Evolutionary conservation across 2,113 vertebrate genomes (phyloP), one percentile per base, ranked within the genome.

Genomic region (Myotis lucifugus): DNA sequence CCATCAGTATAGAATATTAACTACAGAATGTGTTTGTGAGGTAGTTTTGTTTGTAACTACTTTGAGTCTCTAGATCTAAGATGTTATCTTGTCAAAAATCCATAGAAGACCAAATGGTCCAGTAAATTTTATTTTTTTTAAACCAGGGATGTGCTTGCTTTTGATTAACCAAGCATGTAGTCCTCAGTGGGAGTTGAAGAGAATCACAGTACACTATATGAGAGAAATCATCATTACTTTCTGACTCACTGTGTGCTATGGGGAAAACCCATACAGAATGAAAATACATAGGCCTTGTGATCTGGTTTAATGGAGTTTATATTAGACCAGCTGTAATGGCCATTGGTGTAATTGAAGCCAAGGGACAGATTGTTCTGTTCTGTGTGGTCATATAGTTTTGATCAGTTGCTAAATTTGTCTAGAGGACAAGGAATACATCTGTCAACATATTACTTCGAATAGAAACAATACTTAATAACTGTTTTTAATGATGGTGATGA

Each of bases 71-170:
- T 64, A 85, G 34, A 42, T 74, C 18, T 93, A 69, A 46, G 12
- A 73, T 87, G 25, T 37, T 86, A 77, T 85, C 18, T 89, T 82
- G 14, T 95, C 8, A 3, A 93, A 93, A 95, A 59, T 70, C 2
- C 2, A 54, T 52, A 83, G 3, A 15, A 79, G 3, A 70, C 5
- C 14, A 92, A 96, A 92, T 88, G 18, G 8, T 21, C 13, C 69
- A 83, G 32, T 32, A 69, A 50, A 73, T 87, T 64, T 83, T 86
- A 27, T 15, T 7, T 34, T 72, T 72, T 84, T 54, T 14, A 64
- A 64, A 64, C 8, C 29, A 13, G 21, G 5, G 4, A 32, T 25
- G 64, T 40, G 54, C 12, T 92, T 88, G 9, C 46, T 34, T 95
- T 96, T 27, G 37, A 64, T 46, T 93, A 54, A 76, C 7, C 27